Evolutionary conservation across 2,113 vertebrate species (phyloP), one percentile per base, ranked within the genome.

Genomic region (Hypomesus transpacificus): DNA sequence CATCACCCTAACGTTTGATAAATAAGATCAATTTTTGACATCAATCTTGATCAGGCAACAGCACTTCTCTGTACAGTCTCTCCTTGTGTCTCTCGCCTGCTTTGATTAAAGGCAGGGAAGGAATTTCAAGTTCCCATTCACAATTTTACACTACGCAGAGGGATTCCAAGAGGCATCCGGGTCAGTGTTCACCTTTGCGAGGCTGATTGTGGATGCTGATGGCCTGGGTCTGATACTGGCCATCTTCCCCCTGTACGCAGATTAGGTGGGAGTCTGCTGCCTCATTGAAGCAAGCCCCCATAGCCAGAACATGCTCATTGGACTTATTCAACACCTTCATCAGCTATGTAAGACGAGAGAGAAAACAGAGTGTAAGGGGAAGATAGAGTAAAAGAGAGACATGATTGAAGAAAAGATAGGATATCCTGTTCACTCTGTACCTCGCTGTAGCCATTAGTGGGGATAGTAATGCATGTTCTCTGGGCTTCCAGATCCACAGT

Each of bases 201-300:
- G 94, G 93, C 79, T 98, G 96, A 74, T 94, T 98, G 83, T 99
- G 97, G 87, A 99, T 99, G 89, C 97, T 99, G 93, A 99, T 99
- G 74, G 97, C 97, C 86, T 99, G 97, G 0, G 97, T 99, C 90
- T 99, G 97, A 83, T 99, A 99, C 85, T 98, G 96, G 69, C 96
- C 95, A 0, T 98, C 95, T 0, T 98, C 96, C 0, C 94, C 97
- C 91, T 99, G 97, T 5, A 99, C 96, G 26, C 97, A 99, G 82
- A 99, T 98, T n/a, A 99, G 94, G 69, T 99, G 97, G 0, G 97
- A 99, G 80, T 99, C 97, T n/a, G 97, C 97, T 14, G 92, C 93
- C 85, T 98, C 95, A 0, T 98, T 99, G 88, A 99, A 99, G 81
- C 95, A 96, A 0, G 97, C 95, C 0, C 95, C 97, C 20, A 98